phyloP scores from a whole-genome alignment of 2,797 vertebrate genomes.

The Carcharodon carcharias region DNA sequence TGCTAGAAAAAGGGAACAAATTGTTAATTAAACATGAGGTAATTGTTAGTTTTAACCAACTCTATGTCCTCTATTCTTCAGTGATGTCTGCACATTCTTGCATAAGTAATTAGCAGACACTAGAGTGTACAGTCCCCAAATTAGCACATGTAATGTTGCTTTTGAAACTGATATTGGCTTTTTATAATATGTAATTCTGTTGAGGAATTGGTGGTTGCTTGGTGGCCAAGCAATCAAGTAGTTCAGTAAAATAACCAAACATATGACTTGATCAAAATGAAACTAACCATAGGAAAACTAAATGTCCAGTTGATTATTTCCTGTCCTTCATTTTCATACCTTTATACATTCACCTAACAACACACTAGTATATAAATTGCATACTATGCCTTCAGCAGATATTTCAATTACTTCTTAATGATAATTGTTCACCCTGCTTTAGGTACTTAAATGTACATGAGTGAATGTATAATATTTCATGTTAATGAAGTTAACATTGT shows the following conservation, averaged over 20 bases:
- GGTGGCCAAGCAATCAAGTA: not conserved
- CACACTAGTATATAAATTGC: not conserved
- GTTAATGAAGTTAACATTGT: not conserved
- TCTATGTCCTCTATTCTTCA: constrained; percentile 13
- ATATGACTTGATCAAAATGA: not conserved
- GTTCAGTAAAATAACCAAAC: not conserved
- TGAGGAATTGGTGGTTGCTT: not conserved
- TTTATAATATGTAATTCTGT: not conserved
- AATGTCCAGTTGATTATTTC: not conserved
- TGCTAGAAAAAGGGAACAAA: not conserved
- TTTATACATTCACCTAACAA: not conserved
- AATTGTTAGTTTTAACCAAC: constrained; percentile 21
- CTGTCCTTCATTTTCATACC: not conserved
- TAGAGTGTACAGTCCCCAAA: not conserved
- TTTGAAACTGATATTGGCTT: not conserved
- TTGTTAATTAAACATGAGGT: constrained; percentile 28
- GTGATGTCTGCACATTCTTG: constrained; percentile 25
- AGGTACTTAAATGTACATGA: not conserved
- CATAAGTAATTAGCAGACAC: constrained; percentile 19
- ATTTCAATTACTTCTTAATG: not conserved
- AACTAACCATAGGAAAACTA: not conserved
- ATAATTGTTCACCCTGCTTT: not conserved
- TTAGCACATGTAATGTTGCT: not conserved
- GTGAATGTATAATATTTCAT: not conserved
- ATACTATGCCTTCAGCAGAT: not conserved